Evolutionary conservation across 2,113 vertebrate species (phyloP), one percentile per base, ranked within the genome.

Genomic region (Natator depressus): DNA sequence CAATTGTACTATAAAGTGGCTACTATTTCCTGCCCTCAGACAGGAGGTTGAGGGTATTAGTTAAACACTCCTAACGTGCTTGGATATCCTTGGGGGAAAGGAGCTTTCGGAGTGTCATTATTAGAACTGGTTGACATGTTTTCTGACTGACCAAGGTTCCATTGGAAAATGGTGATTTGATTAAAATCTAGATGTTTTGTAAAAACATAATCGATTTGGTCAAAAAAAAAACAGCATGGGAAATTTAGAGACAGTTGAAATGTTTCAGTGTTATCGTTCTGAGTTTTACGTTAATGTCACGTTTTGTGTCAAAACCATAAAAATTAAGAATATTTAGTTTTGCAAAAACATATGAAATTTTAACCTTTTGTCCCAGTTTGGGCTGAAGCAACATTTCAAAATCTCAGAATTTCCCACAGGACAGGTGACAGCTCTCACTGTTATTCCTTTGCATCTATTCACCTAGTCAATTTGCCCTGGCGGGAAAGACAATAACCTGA

Each of bases 401-500:
- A 80, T 49, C 11, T 42, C 24, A 38, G 57, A 80, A 46, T 31
- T 92, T 65, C 78, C 47, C 42, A 38, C 16, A 29, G 19, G 46
- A 8, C 1, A 82, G 72, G 88, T 0, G 0, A 89, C 87, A 85
- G 42, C 49, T 85, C 13, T 2, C 1, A 46, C 88, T 92, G 90
- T 81, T 88, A 75, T 91, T 88, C 89, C 84, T 17, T 31, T 87
- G 5, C 19, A 22, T 69, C 5, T 12, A 42, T 76, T 76, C 38
- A 0, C 59, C 88, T 24, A 38, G 22, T 46, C 72, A 46, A 42
- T 17, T 51, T 72, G 49, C 3, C 46, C 0, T 85, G 59, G 53
- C 90, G 47, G 65, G 27, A 93, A 51, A 90, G 76, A 93, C 93
- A 93, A 96, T 22, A 95, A 35, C 80, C 46, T 80, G 38, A 55